A percentile compares a stretch with the other conserved stretches of the same genome.
These are phyloP conservation scores for Pecten maximus DNA, from an alignment of 2,888 invertebrate genomes.

Conservation along the genomic window DNA sequence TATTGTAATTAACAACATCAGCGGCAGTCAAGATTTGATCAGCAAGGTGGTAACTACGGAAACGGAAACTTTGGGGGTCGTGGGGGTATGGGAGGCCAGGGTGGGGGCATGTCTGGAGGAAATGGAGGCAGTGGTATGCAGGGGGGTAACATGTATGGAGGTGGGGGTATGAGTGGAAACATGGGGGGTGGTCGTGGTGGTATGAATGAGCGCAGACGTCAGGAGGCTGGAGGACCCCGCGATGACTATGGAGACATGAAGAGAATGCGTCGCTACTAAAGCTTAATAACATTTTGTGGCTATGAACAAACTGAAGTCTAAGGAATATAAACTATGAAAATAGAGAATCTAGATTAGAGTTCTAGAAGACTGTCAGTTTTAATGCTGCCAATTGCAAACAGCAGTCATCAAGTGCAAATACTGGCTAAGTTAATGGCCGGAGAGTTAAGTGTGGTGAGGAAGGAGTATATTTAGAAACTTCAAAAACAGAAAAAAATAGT, in stretches of 20 bases:
- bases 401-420: background rate
- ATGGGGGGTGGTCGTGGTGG: slow-evolving; percentile 45
- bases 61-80: slow-evolving; percentile 41
- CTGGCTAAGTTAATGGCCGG: background rate
- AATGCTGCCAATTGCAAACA: background rate
- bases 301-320: background rate
- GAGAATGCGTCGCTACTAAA: slow-evolving; percentile 54
- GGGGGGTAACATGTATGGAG: slow-evolving; percentile 45
- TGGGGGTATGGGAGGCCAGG: slow-evolving; percentile 35
- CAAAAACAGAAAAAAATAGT: background rate
- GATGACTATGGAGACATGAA: slow-evolving; percentile 56
- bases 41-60: slow-evolving; percentile 40
- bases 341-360: background rate
- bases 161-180: slow-evolving; percentile 45
- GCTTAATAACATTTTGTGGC: background rate
- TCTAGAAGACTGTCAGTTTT: background rate
- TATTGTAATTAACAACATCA: background rate
- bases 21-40: slow-evolving; percentile 47
- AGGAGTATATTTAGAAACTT: background rate
- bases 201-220: slow-evolving; percentile 49
- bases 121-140: slow-evolving; percentile 34
- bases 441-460: background rate
- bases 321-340: background rate
- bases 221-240: slow-evolving; percentile 43
- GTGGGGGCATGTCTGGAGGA: slow-evolving; percentile 30